A percentile compares a stretch with the other conserved stretches of the same genome.
Evolutionary conservation across 2,888 invertebrate genomes (phyloP).

Genomic region (Apantesis nais): DNA sequence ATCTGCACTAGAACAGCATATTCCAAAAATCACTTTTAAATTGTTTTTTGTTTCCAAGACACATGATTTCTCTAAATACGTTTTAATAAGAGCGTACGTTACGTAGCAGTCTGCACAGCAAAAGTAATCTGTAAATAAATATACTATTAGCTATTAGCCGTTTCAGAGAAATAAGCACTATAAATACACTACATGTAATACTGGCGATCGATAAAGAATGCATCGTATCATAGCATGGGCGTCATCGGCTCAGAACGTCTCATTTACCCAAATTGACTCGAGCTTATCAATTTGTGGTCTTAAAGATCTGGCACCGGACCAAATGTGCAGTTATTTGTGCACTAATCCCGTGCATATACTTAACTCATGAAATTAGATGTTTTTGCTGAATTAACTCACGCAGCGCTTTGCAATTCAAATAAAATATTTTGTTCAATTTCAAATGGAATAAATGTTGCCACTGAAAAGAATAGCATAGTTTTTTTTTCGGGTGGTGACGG

Average conservation of each 20-base stretch:
- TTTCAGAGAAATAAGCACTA: neutral
- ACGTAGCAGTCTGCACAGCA: neutral
- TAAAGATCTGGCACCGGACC: slow-evolving; percentile 54
- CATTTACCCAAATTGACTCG: slow-evolving; percentile 51
- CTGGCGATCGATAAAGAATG: neutral
- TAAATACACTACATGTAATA: neutral
- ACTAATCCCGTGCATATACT: slow-evolving; percentile 5
- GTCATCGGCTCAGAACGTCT: slow-evolving; percentile 20
- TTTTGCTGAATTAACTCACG: neutral
- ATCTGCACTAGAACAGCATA: neutral
- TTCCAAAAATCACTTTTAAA: neutral
- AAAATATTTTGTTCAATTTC: neutral
- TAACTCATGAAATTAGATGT: slow-evolving; percentile 7
- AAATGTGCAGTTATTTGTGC: slow-evolving; percentile 43
- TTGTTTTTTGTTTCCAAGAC: neutral
- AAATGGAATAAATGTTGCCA: neutral
- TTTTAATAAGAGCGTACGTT: neutral
- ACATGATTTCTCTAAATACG: neutral
- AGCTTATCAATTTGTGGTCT: slow-evolving; percentile 54
- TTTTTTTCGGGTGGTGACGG: neutral
- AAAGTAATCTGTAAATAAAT: slow-evolving; percentile 1
- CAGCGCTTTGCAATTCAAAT: neutral
- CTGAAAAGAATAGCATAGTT: neutral
- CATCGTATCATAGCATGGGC: neutral
- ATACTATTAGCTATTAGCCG: neutral